phyloP scores from a whole-genome alignment of 2,888 invertebrate species.

The Philereme transversata region DNA sequence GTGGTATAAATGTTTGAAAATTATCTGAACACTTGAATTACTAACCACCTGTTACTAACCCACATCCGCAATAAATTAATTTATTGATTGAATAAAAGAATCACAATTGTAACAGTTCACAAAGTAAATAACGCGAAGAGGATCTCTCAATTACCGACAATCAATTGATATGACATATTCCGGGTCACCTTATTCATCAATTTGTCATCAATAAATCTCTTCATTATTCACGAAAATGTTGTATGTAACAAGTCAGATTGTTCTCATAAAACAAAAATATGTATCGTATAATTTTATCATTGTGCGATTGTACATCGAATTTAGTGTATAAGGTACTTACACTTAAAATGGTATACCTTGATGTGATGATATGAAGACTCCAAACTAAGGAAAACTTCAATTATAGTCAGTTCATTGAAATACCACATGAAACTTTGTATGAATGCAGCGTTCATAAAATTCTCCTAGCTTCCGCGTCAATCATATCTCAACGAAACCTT shows the following conservation, averaged over 20 bases:
- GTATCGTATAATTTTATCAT: no score
- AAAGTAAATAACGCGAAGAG: slow-evolving; percentile 9
- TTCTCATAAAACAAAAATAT: no score
- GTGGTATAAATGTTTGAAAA: slow-evolving; percentile 6
- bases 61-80: not conserved
- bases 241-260: no score
- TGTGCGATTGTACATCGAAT: no score
- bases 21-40: not conserved
- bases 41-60: no score
- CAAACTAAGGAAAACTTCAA: slow-evolving; percentile 12
- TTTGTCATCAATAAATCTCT: slow-evolving; percentile 19
- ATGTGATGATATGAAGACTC: no score
- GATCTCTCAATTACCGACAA: slow-evolving; percentile 10
- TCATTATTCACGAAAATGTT: slow-evolving; percentile 2
- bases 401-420: slow-evolving; percentile 16
- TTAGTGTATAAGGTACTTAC: not conserved
- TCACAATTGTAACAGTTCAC: not conserved
- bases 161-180: slow-evolving; percentile 3
- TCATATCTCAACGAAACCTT: slow-evolving; percentile 18
- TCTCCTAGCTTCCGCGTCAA: slow-evolving; percentile 19
- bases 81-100: no score
- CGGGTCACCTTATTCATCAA: slow-evolving; percentile 10
- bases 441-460: slow-evolving; percentile 11
- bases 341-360: not conserved
- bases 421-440: slow-evolving; percentile 18